Conservation (phyloP, 2,797 vertebrate genomes). For the Lacerta bilineata region DNA sequence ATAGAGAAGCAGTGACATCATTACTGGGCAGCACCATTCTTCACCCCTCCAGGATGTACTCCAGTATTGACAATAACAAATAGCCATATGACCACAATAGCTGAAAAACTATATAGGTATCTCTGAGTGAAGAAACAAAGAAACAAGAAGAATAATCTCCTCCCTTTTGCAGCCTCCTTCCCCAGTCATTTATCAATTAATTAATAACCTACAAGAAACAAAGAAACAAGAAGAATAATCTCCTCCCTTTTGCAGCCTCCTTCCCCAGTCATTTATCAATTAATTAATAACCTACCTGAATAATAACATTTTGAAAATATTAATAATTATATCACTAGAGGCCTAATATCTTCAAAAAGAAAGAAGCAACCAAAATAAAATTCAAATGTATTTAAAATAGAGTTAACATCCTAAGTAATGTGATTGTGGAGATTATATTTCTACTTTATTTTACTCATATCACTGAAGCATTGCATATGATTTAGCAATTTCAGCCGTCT, state of each 20-base stretch:
- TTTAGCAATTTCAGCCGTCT: constrained; percentile 72
- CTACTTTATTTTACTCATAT: constrained; percentile 64
- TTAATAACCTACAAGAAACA: not conserved
- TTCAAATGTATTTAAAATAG: constrained; percentile 56
- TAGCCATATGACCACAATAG: not conserved
- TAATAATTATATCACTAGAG: constrained; percentile 31
- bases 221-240: not conserved
- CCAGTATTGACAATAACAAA: too few species aligned
- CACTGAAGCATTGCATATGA: constrained; percentile 60
- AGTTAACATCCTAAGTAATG: constrained; percentile 45
- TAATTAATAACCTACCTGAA: constrained; percentile 14
- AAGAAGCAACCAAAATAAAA: constrained; percentile 25
- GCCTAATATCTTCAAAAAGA: constrained; percentile 19
- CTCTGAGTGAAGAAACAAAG: not conserved
- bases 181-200: not conserved
- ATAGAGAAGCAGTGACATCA: too few species aligned
- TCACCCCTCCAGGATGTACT: too few species aligned
- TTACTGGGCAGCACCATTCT: too few species aligned
- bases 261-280: not conserved
- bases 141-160: not conserved
- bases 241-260: not conserved
- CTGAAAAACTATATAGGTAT: not conserved
- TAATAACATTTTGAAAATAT: constrained; percentile 18
- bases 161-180: not conserved
- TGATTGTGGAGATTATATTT: constrained; percentile 59